These are phyloP conservation scores for Heliconius cydno DNA, from an alignment of 2,888 invertebrate species.

Conservation along the genomic window DNA sequence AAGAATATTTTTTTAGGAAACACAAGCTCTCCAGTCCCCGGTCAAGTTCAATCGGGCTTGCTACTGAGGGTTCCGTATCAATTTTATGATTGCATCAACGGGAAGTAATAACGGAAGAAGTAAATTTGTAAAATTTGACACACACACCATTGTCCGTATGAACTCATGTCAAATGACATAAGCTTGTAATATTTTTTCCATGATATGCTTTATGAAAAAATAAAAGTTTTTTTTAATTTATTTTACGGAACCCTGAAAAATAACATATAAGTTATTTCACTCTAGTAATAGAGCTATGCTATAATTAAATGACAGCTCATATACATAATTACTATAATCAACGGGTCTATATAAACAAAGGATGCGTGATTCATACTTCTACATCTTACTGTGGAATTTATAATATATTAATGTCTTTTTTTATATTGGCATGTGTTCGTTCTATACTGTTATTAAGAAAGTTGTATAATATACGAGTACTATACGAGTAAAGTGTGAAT, in stretches of 20 bases:
- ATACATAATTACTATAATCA: not conserved
- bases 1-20: no score
- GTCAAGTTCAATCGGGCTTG: not conserved
- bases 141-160: no score
- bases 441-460: not conserved
- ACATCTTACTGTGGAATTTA: not conserved
- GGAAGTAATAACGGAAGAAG: no score
- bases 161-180: no score
- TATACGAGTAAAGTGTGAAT: no score
- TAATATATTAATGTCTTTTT: not conserved
- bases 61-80: not conserved
- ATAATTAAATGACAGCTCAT: constrained; percentile 21
- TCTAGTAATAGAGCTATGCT: constrained; percentile 5
- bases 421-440: not conserved
- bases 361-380: not conserved
- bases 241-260: not conserved
- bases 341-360: constrained; percentile 1
- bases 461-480: no score
- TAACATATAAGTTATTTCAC: not conserved
- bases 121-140: not conserved
- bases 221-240: not conserved
- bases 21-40: not conserved
- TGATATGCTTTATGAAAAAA: not conserved
- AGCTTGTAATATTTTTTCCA: not conserved
- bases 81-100: not conserved